phyloP scores from a whole-genome alignment of 2,888 invertebrate species.

The Tholera decimalis region DNA sequence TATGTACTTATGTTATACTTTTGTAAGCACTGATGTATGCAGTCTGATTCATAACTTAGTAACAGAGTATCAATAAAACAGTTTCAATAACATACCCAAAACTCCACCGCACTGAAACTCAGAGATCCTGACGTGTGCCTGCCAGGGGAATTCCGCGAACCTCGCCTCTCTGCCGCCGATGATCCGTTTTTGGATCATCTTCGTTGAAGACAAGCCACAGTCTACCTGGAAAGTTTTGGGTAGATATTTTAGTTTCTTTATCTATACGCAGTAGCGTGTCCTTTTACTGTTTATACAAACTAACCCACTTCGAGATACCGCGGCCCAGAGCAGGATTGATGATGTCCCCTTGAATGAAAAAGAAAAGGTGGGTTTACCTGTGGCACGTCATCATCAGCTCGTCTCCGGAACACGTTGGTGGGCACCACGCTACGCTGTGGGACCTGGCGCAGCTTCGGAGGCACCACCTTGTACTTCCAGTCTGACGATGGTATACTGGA shows the following conservation, averaged over 20 bases:
- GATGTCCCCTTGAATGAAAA: too few relatives aligned
- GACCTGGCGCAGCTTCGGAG: constrained; percentile 81
- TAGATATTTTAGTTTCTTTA: too few relatives aligned
- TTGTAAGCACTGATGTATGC: too few relatives aligned
- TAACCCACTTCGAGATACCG: too few relatives aligned
- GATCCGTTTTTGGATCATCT: constrained; percentile 93
- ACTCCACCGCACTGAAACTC: constrained; percentile 97
- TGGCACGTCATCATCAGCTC: constrained; percentile 85
- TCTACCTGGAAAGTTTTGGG: constrained; percentile 83
- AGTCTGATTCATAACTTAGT: too few relatives aligned
- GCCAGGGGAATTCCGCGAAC: constrained; percentile 96
- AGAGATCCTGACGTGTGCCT: constrained; percentile 95
- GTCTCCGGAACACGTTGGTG: constrained; percentile 83
- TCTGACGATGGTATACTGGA: constrained; percentile 84
- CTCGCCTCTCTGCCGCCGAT: constrained; percentile 95
- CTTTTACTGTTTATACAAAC: too few relatives aligned
- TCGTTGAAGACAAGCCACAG: constrained; percentile 93
- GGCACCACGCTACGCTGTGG: constrained; percentile 84
- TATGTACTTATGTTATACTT: too few relatives aligned
- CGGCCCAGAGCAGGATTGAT: too few relatives aligned
- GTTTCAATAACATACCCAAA: constrained; percentile 86
- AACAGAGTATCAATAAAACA: too few relatives aligned
- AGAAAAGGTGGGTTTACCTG: constrained; percentile 73
- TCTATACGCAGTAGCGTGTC: too few relatives aligned
- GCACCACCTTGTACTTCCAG: constrained; percentile 82